Evolutionary conservation across 2,888 invertebrate species (phyloP).

Genomic region (Lycocerus yunnanus): DNA sequence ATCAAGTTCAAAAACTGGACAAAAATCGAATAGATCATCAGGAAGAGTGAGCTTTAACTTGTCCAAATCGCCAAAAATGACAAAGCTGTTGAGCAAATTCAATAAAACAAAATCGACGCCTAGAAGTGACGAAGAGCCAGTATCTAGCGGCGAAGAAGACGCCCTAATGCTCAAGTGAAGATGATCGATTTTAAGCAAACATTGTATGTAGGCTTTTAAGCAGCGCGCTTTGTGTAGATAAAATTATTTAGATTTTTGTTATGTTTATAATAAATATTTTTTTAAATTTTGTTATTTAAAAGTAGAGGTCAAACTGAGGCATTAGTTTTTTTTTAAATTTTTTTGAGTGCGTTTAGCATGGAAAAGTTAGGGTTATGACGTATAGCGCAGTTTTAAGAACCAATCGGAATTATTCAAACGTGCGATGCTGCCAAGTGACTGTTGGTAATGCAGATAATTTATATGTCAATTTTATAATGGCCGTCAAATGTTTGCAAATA

Average conservation of each 20-base stretch:
- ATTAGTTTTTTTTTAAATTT: no score
- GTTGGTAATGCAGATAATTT: no score
- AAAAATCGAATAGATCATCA: conserved; percentile 1
- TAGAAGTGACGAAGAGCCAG: conserved; percentile 35
- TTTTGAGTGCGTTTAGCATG: no score
- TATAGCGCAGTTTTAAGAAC: no score
- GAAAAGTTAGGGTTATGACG: no score
- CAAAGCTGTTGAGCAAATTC: neutral
- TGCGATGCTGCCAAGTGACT: no score
- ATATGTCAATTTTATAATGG: no score
- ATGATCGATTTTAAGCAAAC: neutral
- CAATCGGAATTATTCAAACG: no score
- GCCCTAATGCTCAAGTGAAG: conserved; percentile 34
- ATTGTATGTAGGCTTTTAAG: neutral
- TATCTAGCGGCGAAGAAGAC: conserved; percentile 36
- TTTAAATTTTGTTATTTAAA: no score
- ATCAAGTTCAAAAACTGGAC: neutral
- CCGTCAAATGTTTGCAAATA: no score
- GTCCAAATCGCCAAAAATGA: neutral
- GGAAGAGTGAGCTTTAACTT: neutral
- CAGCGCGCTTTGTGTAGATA: conserved; percentile 14
- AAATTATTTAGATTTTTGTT: conserved; percentile 27
- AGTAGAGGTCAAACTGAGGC: no score
- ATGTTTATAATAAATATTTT: conserved; percentile 37
- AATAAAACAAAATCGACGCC: conserved; percentile 2